Conservation (phyloP, 2,113 vertebrate species). For the Bombycilla garrulus region DNA sequence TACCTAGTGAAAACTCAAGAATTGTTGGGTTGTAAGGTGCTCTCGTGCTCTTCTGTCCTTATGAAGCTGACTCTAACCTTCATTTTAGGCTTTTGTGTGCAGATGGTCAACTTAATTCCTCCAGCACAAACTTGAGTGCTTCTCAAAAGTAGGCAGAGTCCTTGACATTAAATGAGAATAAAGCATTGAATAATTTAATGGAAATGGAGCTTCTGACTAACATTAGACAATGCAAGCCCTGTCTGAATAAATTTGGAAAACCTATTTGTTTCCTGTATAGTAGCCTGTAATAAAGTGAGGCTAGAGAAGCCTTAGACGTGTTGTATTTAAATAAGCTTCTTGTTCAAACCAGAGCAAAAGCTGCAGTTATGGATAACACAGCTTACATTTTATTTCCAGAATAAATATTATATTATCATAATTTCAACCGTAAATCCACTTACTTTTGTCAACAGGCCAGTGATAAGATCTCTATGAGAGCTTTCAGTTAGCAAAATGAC, state of each 20-base stretch:
- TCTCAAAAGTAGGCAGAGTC: neutral
- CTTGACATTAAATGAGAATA: neutral
- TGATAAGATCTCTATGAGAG: neutral
- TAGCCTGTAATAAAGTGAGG: neutral
- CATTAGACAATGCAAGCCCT: neutral
- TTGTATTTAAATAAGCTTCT: conserved; percentile 36
- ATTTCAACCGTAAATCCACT: conserved; percentile 48
- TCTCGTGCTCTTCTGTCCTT: neutral
- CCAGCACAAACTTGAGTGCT: neutral
- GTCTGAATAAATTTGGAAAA: conserved; percentile 1
- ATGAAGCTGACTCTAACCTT: neutral
- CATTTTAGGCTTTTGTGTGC: neutral
- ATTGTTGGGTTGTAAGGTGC: neutral
- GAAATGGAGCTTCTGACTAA: neutral
- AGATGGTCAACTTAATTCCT: neutral
- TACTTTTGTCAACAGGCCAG: neutral
- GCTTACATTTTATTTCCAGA: conserved; percentile 21
- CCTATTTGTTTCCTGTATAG: conserved; percentile 15
- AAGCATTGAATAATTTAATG: neutral
- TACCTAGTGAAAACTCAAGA: neutral
- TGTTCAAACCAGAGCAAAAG: conserved; percentile 16
- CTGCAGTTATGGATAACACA: conserved; percentile 17
- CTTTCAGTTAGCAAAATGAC: neutral
- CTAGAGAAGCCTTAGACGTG: neutral
- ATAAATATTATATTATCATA: conserved; percentile 40